phyloP scores from a whole-genome alignment of 2,113 vertebrate species.

The Strigops habroptila region DNA sequence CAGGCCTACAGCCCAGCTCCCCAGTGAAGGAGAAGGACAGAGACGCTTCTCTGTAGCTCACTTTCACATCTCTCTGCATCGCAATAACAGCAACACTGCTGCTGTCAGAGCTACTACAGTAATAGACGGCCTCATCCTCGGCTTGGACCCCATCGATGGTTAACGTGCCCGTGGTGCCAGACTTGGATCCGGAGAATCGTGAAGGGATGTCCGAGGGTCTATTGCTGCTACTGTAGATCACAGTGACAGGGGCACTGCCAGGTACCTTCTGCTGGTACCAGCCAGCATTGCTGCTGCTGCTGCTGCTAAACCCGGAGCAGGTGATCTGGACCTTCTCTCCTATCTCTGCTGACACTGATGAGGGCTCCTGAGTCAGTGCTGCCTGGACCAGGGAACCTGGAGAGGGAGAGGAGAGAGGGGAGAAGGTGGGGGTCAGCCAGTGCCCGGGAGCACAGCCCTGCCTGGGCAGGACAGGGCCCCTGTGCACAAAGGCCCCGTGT shows the following conservation, averaged over 20 bases:
- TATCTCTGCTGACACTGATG: rapidly evolving
- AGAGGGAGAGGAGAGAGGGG: background rate
- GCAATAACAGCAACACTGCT: background rate
- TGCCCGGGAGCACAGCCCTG: background rate
- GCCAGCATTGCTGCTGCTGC: too few relatives aligned
- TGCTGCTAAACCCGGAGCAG: background rate
- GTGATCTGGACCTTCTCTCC: background rate
- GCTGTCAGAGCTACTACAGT: rapidly evolving
- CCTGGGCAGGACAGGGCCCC: rapidly evolving
- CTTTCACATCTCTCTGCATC: background rate
- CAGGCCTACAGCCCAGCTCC: background rate
- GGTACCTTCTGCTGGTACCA: background rate
- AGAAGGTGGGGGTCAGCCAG: rapidly evolving
- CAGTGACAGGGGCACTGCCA: background rate
- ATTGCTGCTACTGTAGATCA: rapidly evolving
- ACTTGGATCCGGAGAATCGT: rapidly evolving
- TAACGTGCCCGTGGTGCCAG: rapidly evolving
- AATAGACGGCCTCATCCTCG: background rate
- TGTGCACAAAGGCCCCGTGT: background rate
- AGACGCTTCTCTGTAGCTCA: background rate
- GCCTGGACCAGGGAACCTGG: background rate
- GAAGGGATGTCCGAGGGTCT: background rate
- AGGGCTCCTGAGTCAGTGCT: background rate
- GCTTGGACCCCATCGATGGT: background rate
- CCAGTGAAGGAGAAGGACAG: background rate